A percentile compares a stretch with the other conserved stretches of the same genome.
Conservation (phyloP, 2,797 vertebrate species). For the Peromyscus aztecus region DNA sequence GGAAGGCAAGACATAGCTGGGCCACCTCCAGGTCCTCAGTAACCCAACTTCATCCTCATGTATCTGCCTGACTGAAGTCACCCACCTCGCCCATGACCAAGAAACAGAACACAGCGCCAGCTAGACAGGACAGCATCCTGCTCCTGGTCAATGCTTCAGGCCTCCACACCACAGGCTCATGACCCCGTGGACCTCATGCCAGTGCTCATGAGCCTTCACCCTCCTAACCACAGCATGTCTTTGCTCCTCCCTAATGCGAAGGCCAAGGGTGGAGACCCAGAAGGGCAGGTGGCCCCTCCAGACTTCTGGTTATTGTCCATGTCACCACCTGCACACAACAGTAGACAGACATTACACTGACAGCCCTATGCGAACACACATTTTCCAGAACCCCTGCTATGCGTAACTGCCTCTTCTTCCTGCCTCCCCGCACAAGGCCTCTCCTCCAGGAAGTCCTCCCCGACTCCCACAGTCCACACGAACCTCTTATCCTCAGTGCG, state of each 20-base stretch:
- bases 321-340: not conserved
- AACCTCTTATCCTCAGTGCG: not conserved
- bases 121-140: fast-evolving
- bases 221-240: not conserved
- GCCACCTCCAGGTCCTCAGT: not conserved
- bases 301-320: not conserved
- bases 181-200: not conserved
- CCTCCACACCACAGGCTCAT: not conserved
- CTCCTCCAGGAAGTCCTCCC: not conserved
- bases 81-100: not conserved
- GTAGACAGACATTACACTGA: too few relatives aligned
- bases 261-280: not conserved
- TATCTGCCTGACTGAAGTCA: too few relatives aligned
- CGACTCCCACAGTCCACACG: not conserved
- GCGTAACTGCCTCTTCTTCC: not conserved
- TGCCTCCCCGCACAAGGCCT: fast-evolving
- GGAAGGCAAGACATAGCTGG: not conserved
- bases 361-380: not conserved
- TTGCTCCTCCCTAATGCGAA: not conserved
- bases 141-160: not conserved
- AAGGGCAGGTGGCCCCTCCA: not conserved
- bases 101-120: not conserved
- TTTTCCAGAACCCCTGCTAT: not conserved
- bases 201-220: not conserved
- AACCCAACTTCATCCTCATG: not conserved